Base-by-base conservation (phyloP, 2,113 vertebrate genomes). In the Ardeotis arabs region DNA sequence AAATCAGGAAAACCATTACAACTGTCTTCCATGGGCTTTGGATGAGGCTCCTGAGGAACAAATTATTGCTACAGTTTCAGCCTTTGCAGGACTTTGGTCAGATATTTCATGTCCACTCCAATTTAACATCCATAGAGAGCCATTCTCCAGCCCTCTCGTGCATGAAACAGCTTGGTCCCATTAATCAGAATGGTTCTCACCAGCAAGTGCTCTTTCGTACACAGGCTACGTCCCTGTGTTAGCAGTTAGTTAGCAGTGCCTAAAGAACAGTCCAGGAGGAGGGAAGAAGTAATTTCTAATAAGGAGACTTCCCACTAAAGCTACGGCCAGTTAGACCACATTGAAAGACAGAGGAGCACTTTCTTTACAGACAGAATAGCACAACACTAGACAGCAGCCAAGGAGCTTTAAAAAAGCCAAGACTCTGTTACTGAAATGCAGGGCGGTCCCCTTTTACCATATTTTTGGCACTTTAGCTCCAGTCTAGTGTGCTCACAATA, bases 371-470 rank as follows among this genome's bases (percentile, higher is more conserved):
- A 77, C 68, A 89, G 33, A 72, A 72, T 2, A 87, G 10, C 63
- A 60, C 25, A 83, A 58, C 55, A 41, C 64, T 81, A 67, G 63
- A 66, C 27, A 87, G 68, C 63, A 91, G 79, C 63, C 84, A 94
- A 95, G 85, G 68, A 96, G 62, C 88, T 88, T 94, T 85, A 49
- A 62, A 70, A 97, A 96, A 90, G 58, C 45, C 41, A 93, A 84
- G 49, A 74, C 64, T n/a, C 88, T 86, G 55, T 84, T 86, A 58
- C 1, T 93, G 82, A 76, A 94, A 96, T 86, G 66, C 68, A 96
- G 95, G 93, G 95, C 95, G 95, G 90, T 94, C 80, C 63, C 45
- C 31, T 19, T 62, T 77, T 37, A 82, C 52, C 84, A 84, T 66
- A 49, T 44, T 79, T 81, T 62, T 85, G 78, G 39, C 72, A 85